Conservation (phyloP, 2,888 invertebrate genomes). For the Drosophila ustulata region DNA sequence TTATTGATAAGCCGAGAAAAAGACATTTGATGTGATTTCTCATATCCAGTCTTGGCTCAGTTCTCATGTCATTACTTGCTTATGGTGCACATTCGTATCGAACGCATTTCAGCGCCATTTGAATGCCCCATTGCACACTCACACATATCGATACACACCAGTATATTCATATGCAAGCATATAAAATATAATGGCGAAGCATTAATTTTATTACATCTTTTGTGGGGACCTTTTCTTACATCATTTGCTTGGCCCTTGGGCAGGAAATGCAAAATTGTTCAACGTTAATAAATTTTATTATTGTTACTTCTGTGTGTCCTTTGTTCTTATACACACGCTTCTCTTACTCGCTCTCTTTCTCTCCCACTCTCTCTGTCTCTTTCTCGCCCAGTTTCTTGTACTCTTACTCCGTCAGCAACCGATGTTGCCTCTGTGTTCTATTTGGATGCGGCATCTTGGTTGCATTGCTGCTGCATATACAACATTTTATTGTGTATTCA, state of each 20-base stretch:
- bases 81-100: slow-evolving; percentile 42
- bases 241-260: slow-evolving; percentile 41
- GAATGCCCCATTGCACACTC: slow-evolving; percentile 56
- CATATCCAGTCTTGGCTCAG: slow-evolving; percentile 20
- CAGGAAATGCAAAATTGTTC: slow-evolving; percentile 60
- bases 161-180: slow-evolving; percentile 26
- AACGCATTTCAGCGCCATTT: slow-evolving; percentile 53
- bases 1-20: slow-evolving; percentile 5
- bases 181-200: slow-evolving; percentile 54
- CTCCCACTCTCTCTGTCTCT: background rate
- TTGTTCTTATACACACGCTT: slow-evolving; percentile 37
- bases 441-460: slow-evolving; percentile 40
- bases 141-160: slow-evolving; percentile 15
- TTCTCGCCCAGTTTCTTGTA: too few relatives aligned
- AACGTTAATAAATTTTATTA: slow-evolving; percentile 74
- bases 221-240: slow-evolving; percentile 42
- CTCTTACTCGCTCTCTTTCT: slow-evolving; percentile 6
- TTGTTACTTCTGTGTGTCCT: slow-evolving; percentile 48
- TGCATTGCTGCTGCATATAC: slow-evolving; percentile 50
- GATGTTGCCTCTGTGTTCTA: slow-evolving; percentile 1
- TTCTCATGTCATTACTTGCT: slow-evolving; percentile 23
- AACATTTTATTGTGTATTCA: slow-evolving; percentile 71
- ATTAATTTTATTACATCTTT: slow-evolving; percentile 70
- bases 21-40: slow-evolving; percentile 16
- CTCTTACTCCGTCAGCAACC: background rate